Evolutionary conservation across 2,888 invertebrate species (phyloP).

Genomic region (Protophormia terraenovae): DNA sequence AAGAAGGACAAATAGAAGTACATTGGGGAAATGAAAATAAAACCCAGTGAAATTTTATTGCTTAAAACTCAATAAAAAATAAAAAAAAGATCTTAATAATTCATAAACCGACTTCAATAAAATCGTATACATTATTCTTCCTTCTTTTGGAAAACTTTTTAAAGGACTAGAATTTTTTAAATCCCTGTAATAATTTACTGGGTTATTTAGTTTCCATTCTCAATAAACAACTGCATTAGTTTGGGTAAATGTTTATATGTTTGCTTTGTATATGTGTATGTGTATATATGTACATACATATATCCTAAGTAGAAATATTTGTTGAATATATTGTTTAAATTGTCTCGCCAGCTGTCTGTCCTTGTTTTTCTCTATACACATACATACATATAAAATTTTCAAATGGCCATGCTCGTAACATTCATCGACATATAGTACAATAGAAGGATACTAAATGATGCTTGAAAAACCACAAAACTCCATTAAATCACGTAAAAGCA

Average conservation of each 20-base stretch:
- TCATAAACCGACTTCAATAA: too few relatives aligned
- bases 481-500: conserved; percentile 68
- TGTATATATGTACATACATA: background rate
- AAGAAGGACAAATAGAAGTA: background rate
- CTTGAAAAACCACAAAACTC: conserved; percentile 67
- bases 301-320: conserved; percentile 28
- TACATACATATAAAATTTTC: background rate
- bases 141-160: background rate
- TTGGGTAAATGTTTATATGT: background rate
- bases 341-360: conserved; percentile 58
- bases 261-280: background rate
- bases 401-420: background rate
- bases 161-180: background rate
- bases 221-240: background rate
- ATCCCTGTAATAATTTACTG: background rate
- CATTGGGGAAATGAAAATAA: background rate
- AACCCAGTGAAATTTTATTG: background rate
- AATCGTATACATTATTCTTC: too few relatives aligned
- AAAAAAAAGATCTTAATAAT: too few relatives aligned
- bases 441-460: conserved; percentile 57
- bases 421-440: too few relatives aligned
- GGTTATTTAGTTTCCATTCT: background rate
- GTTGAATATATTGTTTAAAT: conserved; percentile 49
- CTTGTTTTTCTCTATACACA: background rate
- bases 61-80: too few relatives aligned